Conservation (phyloP, 2,797 vertebrate species). For the Enteromius paludinosus region DNA sequence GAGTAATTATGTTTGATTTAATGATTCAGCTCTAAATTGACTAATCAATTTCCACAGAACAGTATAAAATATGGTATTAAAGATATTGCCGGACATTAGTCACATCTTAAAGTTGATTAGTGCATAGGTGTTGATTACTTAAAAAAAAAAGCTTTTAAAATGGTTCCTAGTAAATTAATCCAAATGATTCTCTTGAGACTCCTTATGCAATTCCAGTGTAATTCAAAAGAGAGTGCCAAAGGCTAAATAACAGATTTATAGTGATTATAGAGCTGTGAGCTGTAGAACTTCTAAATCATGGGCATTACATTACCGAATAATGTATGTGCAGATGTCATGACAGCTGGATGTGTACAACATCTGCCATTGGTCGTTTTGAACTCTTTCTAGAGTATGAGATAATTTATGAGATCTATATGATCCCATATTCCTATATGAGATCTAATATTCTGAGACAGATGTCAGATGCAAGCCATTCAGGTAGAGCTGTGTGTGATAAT, state of each 20-base stretch:
- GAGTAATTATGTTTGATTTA: slow-evolving; percentile 53
- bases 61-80: slow-evolving; percentile 46
- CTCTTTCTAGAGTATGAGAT: not conserved
- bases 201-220: not conserved
- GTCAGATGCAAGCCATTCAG: not conserved
- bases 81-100: slow-evolving; percentile 27
- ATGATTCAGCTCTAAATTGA: slow-evolving; percentile 42
- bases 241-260: not conserved
- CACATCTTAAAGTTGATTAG: slow-evolving; percentile 47
- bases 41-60: slow-evolving; percentile 48
- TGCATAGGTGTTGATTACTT: slow-evolving; percentile 32
- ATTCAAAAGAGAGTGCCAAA: slow-evolving; percentile 16
- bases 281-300: not conserved
- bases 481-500: not conserved
- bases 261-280: slow-evolving; percentile 8
- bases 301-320: not conserved
- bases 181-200: slow-evolving; percentile 6
- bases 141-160: not conserved
- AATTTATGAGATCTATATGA: not conserved
- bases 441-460: slow-evolving; percentile 6
- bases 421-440: not conserved
- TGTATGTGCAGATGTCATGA: not conserved
- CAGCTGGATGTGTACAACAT: not conserved
- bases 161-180: slow-evolving; percentile 13
- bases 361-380: not conserved